Base-by-base conservation (phyloP, 2,113 vertebrate genomes). In the Syrrhaptes paradoxus region DNA sequence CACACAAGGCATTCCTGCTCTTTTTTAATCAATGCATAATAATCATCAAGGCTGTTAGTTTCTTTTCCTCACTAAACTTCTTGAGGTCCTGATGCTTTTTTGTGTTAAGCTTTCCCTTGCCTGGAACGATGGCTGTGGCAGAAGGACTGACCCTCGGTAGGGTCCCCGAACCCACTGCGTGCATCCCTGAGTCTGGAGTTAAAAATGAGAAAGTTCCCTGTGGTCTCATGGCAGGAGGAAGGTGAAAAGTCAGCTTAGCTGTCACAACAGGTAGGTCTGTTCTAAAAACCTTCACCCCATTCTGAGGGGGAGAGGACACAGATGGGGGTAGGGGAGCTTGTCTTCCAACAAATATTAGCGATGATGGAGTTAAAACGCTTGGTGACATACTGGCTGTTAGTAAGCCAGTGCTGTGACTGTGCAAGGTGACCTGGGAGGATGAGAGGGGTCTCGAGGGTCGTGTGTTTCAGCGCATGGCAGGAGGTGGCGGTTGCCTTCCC, bases 401-500 rank as follows among this genome's bases (percentile, higher is more conserved):
- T 41, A 10, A 74, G 13, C 22, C 63, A 13, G 61, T 24, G 51
- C 46, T 49, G 51, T 38, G 34, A 52, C 20, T 25, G 3, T 10
- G 26, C 45, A 61, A 32, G 21, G 7, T 28, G 88, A 48, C 31
- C 22, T 32, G 38, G 54, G 34, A 59, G 73, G 41, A 24, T 2
- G 14, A 66, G 41, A 49, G 19, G 43, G 46, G 36, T 34, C 41
- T n/a, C 1, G 1, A 70, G 21, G 16, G 24, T 45, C 1, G 1
- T 3, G 11, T 10, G n/a, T 95, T 79, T 24, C n/a, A 11, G 16
- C 10, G n/a, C 7, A 7, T 1, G 1, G 15, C 29, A 1, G 1
- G 13, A 31, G 66, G 2, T 19, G 8, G 57, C 4, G 41, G 49
- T 66, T 46, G 46, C 66, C 46, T 32, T 65, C 34, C 43, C 32